Evolutionary conservation across 2,888 invertebrate genomes (phyloP), one percentile per base, ranked within the genome.

Genomic region (Leptopilina syphax): DNA sequence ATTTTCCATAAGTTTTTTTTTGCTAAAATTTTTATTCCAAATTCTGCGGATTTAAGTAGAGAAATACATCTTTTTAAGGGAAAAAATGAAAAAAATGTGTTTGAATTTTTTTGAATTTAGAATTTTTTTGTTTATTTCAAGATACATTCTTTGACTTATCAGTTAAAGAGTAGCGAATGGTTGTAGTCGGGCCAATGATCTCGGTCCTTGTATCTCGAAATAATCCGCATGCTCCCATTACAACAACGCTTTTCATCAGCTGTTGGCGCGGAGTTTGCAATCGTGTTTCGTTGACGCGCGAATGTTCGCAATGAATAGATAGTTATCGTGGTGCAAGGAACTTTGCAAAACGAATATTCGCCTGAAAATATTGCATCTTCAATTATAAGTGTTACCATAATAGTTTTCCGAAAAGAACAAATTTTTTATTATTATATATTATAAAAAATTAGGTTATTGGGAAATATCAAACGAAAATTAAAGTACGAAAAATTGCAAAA

Each of bases 151-250:
- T 6, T n/a, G 13, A 5, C 1, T 34, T 57, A 57, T 70, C 5
- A 27, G 24, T 81, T 80, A 77, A 76, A 77, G 34, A 34, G 77
- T 60, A 50, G 65, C 10, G 18, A 67, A 54, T 44, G 65, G 63
- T 67, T 68, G 77, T 27, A 41, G 67, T 81, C 60, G 78, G 83
- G 81, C 81, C 81, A 81, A 81, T 78, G 83, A 78, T 83, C 82
- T 78, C 81, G 44, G 77, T n/a, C 79, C 77, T 78, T 50, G 67
- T 44, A 44, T 80, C 83, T 80, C 77, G 60, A 81, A 81, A 83
- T 83, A 83, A 81, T 83, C 77, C 78, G 10, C 77, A 73, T 76
- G 83, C 68, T 83, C 83, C 76, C 80, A 83, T 83, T 83, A 80
- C 77, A 13, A 81, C 70, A 78, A 44, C 44, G 44, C 34, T 44